These are phyloP conservation scores for Zingel zingel DNA, from an alignment of 2,113 vertebrate species.

Conservation along the genomic window DNA sequence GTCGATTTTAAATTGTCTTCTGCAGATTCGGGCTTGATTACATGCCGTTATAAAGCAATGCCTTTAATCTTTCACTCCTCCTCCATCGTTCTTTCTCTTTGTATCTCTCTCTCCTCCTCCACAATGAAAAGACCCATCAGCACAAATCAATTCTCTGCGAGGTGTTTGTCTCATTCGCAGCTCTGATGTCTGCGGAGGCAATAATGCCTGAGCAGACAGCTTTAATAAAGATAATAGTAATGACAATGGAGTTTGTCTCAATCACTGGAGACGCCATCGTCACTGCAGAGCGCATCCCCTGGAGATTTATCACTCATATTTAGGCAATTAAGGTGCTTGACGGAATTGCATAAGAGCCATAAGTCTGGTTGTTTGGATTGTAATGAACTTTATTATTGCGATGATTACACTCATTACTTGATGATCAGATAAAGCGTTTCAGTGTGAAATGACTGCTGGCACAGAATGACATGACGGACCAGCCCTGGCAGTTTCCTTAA, in stretches of 20 bases:
- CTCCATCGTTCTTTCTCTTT: neutral
- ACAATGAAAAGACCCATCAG: conserved; percentile 22
- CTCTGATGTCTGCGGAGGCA: neutral
- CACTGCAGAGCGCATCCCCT: neutral
- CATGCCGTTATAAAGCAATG: neutral
- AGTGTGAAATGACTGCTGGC: neutral
- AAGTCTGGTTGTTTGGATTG: neutral
- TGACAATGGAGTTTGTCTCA: conserved; percentile 10
- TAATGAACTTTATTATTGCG: conserved; percentile 11
- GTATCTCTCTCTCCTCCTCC: neutral
- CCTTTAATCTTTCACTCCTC: neutral
- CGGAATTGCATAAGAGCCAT: neutral
- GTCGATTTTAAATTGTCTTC: too few species aligned
- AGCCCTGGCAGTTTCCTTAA: too few species aligned
- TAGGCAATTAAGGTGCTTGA: neutral
- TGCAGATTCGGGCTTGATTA: neutral
- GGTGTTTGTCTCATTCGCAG: conserved; percentile 22
- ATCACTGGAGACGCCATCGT: neutral
- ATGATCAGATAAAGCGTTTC: neutral
- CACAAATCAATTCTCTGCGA: conserved; percentile 15
- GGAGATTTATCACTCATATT: neutral
- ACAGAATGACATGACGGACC: too few species aligned
- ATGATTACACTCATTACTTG: neutral
- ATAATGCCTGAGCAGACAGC: conserved; percentile 6
- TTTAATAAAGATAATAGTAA: conserved; percentile 26